Base-by-base conservation (phyloP, 2,113 vertebrate species). In the Camelus dromedarius region DNA sequence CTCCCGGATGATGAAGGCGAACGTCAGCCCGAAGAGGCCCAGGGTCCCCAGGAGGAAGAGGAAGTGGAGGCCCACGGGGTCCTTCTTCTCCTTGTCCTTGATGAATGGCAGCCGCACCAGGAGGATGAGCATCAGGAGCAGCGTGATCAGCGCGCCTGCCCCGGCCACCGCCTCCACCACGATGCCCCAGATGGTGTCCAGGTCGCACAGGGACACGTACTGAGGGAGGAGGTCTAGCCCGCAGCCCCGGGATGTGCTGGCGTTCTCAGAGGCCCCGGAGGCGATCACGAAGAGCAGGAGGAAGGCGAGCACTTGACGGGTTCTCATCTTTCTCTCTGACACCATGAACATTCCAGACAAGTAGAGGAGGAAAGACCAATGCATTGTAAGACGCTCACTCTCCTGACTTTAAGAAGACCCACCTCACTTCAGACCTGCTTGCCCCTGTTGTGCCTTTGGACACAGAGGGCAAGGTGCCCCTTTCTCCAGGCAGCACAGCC, bases 131-230 rank as follows among this genome's bases (percentile, higher is more conserved):
- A 98, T 99, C 56, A 99, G 98, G 73, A 99, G 96, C 7, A 99
- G 50, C 0, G 99, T 99, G n/a, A 99, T 99, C 97, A 99, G 98
- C 79, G 98, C 98, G 0, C 99, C 99, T 0, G 99, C 99, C 1
- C 99, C 99, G 0, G 99, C 99, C 20, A 99, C 99, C 0, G 99
- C 99, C 97, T 99, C 99, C 46, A 99, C 98, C 0, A 99, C 99
- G 64, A 99, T 99, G 0, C 99, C 99, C 99, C 99, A 99, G 42
- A 99, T 98, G 84, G 99, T 99, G 98, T 99, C 99, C 99, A 99
- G 99, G 98, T 99, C 99, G 7, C 99, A 99, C 89, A 99, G 99
- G 95, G 99, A 98, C 16, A 99, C 98, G 64, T 99, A 99, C 96
- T 99, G 99, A 3, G 99, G 99, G 46, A 98, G 98, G 0, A 99